A percentile compares a stretch with the other conserved stretches of the same genome.
phyloP scores from a whole-genome alignment of 2,888 invertebrate genomes.

The Microdon myrmicae region DNA sequence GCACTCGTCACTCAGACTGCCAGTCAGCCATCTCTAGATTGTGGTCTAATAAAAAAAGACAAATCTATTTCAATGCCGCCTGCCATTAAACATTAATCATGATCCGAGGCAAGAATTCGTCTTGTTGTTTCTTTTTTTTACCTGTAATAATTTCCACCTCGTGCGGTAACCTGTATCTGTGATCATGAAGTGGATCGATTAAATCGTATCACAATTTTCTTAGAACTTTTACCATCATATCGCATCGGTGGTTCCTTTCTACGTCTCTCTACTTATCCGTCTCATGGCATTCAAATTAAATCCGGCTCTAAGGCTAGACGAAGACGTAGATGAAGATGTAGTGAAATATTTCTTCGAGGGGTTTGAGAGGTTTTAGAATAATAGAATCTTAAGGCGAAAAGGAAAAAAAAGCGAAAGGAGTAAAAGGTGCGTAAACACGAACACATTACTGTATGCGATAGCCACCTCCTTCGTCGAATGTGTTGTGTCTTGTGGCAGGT shows the following conservation, averaged over 20 bases:
- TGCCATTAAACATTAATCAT: slow-evolving; percentile 44
- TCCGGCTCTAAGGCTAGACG: slow-evolving; percentile 40
- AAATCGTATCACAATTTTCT: slow-evolving; percentile 39
- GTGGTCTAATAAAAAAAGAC: slow-evolving; percentile 11
- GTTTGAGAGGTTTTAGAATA: slow-evolving; percentile 1
- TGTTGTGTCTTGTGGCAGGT: slow-evolving; percentile 35
- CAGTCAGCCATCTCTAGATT: too few species aligned
- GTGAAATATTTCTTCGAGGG: slow-evolving; percentile 20
- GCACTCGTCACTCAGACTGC: slow-evolving; percentile 35
- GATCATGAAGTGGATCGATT: slow-evolving; percentile 29
- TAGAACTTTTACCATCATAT: slow-evolving; percentile 42
- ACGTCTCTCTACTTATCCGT: slow-evolving; percentile 1
- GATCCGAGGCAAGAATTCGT: slow-evolving; percentile 26
- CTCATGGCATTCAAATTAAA: slow-evolving; percentile 44
- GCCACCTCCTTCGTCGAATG: slow-evolving; percentile 38
- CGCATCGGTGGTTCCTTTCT: neutral
- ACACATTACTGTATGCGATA: slow-evolving; percentile 41
- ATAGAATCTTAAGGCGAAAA: slow-evolving; percentile 1
- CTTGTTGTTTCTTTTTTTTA: slow-evolving; percentile 20
- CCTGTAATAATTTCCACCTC: neutral
- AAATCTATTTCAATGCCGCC: slow-evolving; percentile 15
- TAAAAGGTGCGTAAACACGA: slow-evolving; percentile 50
- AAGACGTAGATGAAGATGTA: slow-evolving; percentile 27
- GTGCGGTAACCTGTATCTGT: slow-evolving; percentile 12
- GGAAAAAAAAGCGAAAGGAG: slow-evolving; percentile 25